These are phyloP conservation scores for Cnemophilus loriae DNA, from an alignment of 2,113 vertebrate genomes.

Conservation along the genomic window DNA sequence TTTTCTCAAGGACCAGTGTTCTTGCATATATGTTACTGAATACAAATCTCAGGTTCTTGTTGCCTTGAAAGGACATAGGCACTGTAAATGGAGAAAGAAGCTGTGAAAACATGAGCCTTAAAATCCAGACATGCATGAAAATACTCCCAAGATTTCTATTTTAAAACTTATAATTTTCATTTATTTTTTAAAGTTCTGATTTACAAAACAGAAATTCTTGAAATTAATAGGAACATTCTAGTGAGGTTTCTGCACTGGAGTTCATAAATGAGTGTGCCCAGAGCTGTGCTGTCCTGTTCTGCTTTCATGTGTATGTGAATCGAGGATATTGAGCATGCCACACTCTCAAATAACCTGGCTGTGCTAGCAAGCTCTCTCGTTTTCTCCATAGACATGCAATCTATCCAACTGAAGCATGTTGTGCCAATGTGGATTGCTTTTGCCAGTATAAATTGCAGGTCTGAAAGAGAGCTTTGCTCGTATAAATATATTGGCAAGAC, in stretches of 20 bases:
- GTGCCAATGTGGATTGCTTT: not conserved
- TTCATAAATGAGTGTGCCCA: not conserved
- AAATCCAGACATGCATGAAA: not conserved
- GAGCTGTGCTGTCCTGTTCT: not conserved
- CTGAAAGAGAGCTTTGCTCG: constrained; percentile 6
- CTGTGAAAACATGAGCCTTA: not conserved
- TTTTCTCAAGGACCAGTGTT: not conserved
- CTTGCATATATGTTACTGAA: not conserved
- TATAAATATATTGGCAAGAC: constrained; percentile 19
- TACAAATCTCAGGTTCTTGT: not conserved
- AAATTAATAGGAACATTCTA: not conserved
- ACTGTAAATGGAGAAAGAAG: not conserved
- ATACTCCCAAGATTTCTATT: not conserved
- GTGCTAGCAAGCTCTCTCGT: not conserved
- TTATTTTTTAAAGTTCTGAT: not conserved
- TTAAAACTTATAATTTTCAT: not conserved
- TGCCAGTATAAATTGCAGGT: constrained; percentile 13
- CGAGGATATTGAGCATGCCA: not conserved
- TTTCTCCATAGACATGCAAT: not conserved
- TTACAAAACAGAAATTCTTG: not conserved
- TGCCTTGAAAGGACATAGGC: not conserved
- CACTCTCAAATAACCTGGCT: not conserved
- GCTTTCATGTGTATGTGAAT: not conserved
- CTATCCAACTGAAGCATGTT: not conserved
- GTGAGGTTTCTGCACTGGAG: not conserved